Percentiles rank a stretch among this genome's conserved stretches.
Conservation (phyloP, 2,888 invertebrate species). For the Lithophane semibrunnea region DNA sequence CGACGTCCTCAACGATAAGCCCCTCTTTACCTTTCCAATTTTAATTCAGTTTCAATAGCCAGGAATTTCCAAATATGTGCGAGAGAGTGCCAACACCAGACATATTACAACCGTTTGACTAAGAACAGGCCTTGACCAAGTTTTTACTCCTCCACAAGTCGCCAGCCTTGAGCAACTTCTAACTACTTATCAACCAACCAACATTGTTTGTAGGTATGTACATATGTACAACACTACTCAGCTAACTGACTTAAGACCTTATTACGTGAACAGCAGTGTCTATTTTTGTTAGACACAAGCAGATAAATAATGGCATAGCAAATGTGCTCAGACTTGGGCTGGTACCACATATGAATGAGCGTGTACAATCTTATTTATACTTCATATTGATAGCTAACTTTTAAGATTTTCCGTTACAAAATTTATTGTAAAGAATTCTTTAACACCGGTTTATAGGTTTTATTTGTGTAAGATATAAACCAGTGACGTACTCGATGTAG, state of each 20-base stretch:
- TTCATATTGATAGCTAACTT: constrained; percentile 22
- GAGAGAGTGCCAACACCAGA: constrained; percentile 62
- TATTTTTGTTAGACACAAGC: constrained; percentile 14
- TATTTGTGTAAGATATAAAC: background rate
- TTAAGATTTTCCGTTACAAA: constrained; percentile 44
- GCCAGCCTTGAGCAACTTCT: constrained; percentile 79
- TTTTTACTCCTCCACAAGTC: constrained; percentile 77
- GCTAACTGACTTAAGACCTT: constrained; percentile 25
- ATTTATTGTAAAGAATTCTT: constrained; percentile 22
- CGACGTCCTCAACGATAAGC: constrained; percentile 43
- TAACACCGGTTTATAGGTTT: background rate
- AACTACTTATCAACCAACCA: constrained; percentile 72
- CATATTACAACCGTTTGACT: constrained; percentile 64
- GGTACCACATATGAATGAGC: constrained; percentile 44
- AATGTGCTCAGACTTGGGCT: constrained; percentile 50
- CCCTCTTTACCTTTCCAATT: constrained; percentile 47
- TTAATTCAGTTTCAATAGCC: constrained; percentile 21
- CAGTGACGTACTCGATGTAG: background rate
- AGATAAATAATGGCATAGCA: constrained; percentile 27
- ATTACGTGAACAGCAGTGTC: constrained; percentile 15
- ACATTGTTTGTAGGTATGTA: constrained; percentile 36
- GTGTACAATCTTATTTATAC: constrained; percentile 49
- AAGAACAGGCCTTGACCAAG: constrained; percentile 79
- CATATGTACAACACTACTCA: constrained; percentile 19
- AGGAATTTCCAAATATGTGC: constrained; percentile 50